phyloP scores from a whole-genome alignment of 2,797 vertebrate species.

The Chaetodon trifasciatus region DNA sequence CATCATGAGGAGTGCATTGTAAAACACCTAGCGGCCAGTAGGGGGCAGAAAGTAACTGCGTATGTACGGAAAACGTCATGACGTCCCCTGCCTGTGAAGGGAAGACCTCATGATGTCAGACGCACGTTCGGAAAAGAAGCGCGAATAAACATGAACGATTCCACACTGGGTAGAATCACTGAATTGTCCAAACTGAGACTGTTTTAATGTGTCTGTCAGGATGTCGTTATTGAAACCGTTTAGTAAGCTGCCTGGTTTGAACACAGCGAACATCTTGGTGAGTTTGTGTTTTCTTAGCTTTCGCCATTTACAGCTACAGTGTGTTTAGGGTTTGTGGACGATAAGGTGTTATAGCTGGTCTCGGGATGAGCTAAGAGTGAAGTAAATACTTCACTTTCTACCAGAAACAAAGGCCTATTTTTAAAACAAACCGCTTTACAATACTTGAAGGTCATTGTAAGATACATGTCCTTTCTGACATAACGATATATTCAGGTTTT shows the following conservation, averaged over 20 bases:
- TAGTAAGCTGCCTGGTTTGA: conserved; percentile 78
- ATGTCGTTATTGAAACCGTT: conserved; percentile 83
- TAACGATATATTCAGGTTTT: not conserved
- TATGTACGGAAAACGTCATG: not conserved
- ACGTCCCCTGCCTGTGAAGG: not conserved
- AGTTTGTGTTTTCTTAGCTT: conserved; percentile 52
- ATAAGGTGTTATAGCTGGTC: not conserved
- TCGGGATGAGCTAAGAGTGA: too few relatives aligned
- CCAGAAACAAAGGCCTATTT: not conserved
- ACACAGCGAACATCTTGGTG: conserved; percentile 82
- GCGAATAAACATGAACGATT: conserved; percentile 7
- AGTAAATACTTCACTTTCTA: not conserved
- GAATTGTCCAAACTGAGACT: rapidly evolving
- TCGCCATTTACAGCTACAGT: not conserved
- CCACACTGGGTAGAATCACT: not conserved
- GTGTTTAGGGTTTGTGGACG: too few relatives aligned
- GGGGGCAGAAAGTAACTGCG: conserved; percentile 35
- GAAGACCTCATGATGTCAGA: conserved; percentile 67
- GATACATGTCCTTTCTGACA: not conserved
- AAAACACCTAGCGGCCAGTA: not conserved
- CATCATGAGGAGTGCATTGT: not conserved
- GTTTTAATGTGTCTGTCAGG: not conserved
- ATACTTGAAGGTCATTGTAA: not conserved
- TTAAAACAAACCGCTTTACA: not conserved
- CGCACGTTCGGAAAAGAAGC: conserved; percentile 71